Percentiles rank a stretch among this genome's conserved stretches.
Conservation (phyloP, 2,888 invertebrate species). For the Lasioglossum morio region DNA sequence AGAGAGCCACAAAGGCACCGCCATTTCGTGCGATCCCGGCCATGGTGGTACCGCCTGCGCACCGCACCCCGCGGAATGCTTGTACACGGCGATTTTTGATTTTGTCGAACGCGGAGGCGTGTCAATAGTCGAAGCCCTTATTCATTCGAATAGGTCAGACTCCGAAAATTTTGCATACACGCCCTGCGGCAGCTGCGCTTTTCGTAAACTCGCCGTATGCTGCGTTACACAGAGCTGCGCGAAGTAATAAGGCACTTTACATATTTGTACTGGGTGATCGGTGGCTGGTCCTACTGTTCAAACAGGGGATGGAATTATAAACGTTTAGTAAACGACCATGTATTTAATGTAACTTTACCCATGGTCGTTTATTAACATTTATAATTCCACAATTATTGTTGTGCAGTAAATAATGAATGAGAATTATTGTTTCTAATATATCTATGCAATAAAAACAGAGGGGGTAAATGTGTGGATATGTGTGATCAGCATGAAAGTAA, state of each 20-base stretch:
- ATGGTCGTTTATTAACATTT: no score
- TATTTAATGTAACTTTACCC: no score
- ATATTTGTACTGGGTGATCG: background rate
- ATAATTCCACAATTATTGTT: no score
- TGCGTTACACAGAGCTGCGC: background rate
- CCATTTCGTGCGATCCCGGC: slow-evolving; percentile 69
- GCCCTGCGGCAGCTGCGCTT: background rate
- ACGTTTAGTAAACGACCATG: no score
- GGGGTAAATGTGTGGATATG: no score
- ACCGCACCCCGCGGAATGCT: slow-evolving; percentile 56
- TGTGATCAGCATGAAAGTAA: no score
- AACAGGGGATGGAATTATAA: no score
- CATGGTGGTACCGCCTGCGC: slow-evolving; percentile 63
- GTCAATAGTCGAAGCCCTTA: background rate
- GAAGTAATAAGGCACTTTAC: slow-evolving; percentile 2
- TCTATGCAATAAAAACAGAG: no score
- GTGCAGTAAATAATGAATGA: no score
- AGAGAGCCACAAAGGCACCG: slow-evolving; percentile 77
- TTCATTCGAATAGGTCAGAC: background rate
- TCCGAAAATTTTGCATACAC: slow-evolving; percentile 4
- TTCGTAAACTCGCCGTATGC: background rate
- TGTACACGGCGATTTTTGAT: slow-evolving; percentile 56
- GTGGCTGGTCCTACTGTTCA: background rate
- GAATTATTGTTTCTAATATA: no score
- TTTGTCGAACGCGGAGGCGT: slow-evolving; percentile 28